Percentiles rank a stretch among this genome's conserved stretches.
phyloP scores from a whole-genome alignment of 2,113 vertebrate species.

The Aix galericulata region DNA sequence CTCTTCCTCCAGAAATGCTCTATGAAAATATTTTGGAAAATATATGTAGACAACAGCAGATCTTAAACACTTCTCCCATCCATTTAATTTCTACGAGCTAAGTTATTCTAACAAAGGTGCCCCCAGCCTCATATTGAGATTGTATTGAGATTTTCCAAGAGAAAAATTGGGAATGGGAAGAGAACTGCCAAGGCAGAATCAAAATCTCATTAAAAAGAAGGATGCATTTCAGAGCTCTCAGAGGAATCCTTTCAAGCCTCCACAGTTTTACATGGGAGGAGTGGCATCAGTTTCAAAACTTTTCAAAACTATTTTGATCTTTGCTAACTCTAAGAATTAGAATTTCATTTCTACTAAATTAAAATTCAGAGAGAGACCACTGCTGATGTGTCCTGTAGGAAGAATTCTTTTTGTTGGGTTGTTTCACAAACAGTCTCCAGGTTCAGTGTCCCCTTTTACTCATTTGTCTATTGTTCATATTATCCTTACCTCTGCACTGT shows the following conservation, averaged over 20 bases:
- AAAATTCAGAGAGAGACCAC: neutral
- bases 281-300: neutral
- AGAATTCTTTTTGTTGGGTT: neutral
- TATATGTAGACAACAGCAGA: neutral
- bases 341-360: neutral
- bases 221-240: neutral
- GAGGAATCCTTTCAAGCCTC: neutral
- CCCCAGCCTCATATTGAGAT: neutral
- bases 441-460: neutral
- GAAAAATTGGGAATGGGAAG: neutral
- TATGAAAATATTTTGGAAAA: neutral
- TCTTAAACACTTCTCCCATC: neutral
- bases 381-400: neutral
- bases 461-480: rapidly evolving
- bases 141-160: neutral
- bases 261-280: neutral
- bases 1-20: neutral
- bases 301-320: neutral
- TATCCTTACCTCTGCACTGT: neutral
- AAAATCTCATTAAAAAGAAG: neutral
- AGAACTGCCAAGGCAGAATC: neutral
- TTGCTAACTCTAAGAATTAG: neutral
- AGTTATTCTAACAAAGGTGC: neutral
- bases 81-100: neutral
- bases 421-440: neutral